Evolutionary conservation across 2,113 vertebrate species (phyloP).

Genomic region (Myanophis thanlyinensis): DNA sequence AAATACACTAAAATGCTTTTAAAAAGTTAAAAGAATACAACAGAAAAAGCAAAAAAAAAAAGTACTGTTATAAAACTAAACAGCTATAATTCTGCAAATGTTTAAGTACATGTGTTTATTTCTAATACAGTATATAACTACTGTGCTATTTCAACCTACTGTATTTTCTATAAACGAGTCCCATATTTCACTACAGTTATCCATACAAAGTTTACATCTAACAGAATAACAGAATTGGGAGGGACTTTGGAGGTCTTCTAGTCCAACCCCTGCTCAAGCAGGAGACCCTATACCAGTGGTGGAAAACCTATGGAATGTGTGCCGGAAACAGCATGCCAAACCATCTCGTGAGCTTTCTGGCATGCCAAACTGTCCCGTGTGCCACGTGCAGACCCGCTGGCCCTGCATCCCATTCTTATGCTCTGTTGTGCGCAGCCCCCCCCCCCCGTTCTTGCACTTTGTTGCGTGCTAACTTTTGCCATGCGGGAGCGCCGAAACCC

Average conservation of each 20-base stretch:
- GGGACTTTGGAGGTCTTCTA: background rate
- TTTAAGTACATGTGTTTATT: background rate
- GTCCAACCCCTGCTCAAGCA: background rate
- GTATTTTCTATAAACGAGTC: background rate
- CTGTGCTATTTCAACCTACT: background rate
- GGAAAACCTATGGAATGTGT: too few species aligned
- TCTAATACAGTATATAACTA: background rate
- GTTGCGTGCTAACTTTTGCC: too few species aligned
- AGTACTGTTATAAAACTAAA: background rate
- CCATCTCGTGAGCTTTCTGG: too few species aligned
- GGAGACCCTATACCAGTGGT: background rate
- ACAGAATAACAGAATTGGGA: background rate
- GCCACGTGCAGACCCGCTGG: too few species aligned
- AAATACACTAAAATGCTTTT: background rate
- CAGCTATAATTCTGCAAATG: background rate
- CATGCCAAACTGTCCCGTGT: too few species aligned
- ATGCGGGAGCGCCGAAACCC: too few species aligned
- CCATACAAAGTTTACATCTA: background rate
- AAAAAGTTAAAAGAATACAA: background rate
- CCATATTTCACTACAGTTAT: background rate
- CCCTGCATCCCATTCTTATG: too few species aligned
- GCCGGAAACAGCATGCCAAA: too few species aligned
- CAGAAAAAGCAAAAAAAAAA: background rate
- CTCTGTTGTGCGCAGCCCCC: too few species aligned
- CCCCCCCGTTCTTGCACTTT: too few species aligned